phyloP scores from a whole-genome alignment of 2,797 vertebrate genomes.

The Amblyopsis hoosieri region DNA sequence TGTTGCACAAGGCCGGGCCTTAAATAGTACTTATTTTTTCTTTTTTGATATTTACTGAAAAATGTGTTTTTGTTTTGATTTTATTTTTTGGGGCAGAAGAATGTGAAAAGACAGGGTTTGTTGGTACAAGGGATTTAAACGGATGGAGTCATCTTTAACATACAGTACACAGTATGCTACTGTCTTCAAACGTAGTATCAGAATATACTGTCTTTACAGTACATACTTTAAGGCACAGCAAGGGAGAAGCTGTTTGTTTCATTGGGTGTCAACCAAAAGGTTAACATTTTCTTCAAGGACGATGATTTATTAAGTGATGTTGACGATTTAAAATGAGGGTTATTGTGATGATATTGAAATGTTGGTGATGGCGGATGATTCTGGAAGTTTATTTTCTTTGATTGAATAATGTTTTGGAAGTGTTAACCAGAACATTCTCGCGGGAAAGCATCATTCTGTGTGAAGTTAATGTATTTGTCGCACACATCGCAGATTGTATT shows the following conservation, averaged over 20 bases:
- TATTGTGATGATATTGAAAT: conserved; percentile 5
- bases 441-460: conserved; percentile 18
- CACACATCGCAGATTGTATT: conserved; percentile 63
- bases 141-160: too few relatives aligned
- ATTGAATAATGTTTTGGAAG: conserved; percentile 30
- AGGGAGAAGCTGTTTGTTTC: too few relatives aligned
- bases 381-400: conserved; percentile 38
- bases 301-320: conserved; percentile 10
- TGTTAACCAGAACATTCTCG: conserved; percentile 24
- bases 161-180: too few relatives aligned
- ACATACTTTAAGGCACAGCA: too few relatives aligned
- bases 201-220: too few relatives aligned
- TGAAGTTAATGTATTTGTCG: conserved; percentile 43
- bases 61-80: conserved; percentile 1
- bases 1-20: conserved; percentile 75
- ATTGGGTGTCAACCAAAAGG: neutral
- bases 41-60: conserved; percentile 23
- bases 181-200: too few relatives aligned
- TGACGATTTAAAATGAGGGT: neutral
- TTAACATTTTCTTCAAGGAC: conserved; percentile 17
- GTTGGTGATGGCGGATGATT: conserved; percentile 29
- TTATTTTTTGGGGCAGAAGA: neutral
- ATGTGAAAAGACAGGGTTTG: conserved; percentile 12
- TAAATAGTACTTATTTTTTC: conserved; percentile 41
- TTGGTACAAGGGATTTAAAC: conserved; percentile 14